These are phyloP conservation scores for Drosophila aldrichi DNA, from an alignment of 2,888 invertebrate genomes.

Conservation along the genomic window DNA sequence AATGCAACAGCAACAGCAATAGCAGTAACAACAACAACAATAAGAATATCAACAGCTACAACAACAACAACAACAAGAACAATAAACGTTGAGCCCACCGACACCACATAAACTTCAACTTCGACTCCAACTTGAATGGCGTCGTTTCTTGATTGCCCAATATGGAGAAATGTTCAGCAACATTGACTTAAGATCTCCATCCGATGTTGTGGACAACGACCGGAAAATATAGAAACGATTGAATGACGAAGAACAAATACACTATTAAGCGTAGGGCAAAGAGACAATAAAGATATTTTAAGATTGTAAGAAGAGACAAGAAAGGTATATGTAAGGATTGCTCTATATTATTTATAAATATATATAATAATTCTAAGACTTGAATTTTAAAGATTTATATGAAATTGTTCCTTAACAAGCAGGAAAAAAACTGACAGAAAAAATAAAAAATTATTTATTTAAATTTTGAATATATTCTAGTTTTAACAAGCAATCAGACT, in stretches of 20 bases:
- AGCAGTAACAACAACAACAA: conserved; percentile 20
- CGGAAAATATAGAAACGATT: neutral
- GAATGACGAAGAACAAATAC: neutral
- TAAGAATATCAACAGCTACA: conserved; percentile 14
- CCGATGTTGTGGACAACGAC: conserved; percentile 15
- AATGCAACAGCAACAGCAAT: conserved; percentile 16
- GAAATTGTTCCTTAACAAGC: too few species aligned
- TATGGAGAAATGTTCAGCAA: conserved; percentile 53
- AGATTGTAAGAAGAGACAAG: neutral
- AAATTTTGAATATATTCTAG: neutral
- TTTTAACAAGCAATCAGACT: neutral
- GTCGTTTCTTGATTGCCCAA: conserved; percentile 58
- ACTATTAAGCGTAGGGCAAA: too few species aligned
- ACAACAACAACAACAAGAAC: conserved; percentile 9
- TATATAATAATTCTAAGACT: too few species aligned
- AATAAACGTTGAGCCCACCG: conserved; percentile 34
- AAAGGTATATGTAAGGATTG: neutral
- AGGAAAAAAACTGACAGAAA: too few species aligned
- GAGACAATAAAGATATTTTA: too few species aligned
- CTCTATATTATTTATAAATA: too few species aligned
- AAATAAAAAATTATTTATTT: neutral
- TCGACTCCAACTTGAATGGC: conserved; percentile 43
- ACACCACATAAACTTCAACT: conserved; percentile 39
- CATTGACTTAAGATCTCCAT: conserved; percentile 17
- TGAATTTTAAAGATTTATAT: too few species aligned